Conservation (phyloP, 2,113 vertebrate genomes). For the Cranoglanis bouderius region DNA sequence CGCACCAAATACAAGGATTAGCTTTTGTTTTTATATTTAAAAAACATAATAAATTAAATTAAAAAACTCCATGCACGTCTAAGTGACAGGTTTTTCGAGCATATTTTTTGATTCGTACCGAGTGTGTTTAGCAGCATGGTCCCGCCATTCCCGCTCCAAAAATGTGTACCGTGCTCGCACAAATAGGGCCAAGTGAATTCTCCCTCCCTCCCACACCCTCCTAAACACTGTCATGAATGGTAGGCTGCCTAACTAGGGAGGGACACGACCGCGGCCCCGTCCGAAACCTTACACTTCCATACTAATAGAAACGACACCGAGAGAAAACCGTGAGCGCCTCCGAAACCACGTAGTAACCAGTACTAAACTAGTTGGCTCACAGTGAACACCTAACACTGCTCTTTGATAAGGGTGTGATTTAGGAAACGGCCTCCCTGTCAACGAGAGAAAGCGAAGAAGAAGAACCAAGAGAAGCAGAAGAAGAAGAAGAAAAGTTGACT, state of each 20-base stretch:
- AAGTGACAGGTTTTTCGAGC: not conserved
- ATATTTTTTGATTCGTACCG: not conserved
- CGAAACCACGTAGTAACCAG: not conserved
- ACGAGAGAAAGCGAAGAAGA: conserved; percentile 22
- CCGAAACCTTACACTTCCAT: conserved; percentile 40
- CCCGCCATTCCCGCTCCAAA: conserved; percentile 74
- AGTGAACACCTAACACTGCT: too few relatives aligned
- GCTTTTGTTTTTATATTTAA: too few relatives aligned
- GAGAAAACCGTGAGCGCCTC: not conserved
- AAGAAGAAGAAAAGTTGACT: conserved; percentile 69
- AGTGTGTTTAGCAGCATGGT: conserved; percentile 52
- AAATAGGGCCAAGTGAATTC: conserved; percentile 62
- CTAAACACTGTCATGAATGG: conserved; percentile 69
- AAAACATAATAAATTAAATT: too few relatives aligned
- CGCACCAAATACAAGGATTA: too few relatives aligned
- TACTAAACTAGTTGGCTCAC: too few relatives aligned
- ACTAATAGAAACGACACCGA: not conserved
- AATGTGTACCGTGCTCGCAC: conserved; percentile 68
- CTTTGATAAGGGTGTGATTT: not conserved
- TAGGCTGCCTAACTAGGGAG: conserved; percentile 73
- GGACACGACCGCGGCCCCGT: conserved; percentile 65
- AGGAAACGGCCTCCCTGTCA: conserved; percentile 27
- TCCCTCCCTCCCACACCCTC: conserved; percentile 10
- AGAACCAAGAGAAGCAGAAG: conserved; percentile 29
- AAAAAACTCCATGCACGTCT: not conserved